Conservation (phyloP, 2,888 invertebrate genomes). For the Lottia gigantea region DNA sequence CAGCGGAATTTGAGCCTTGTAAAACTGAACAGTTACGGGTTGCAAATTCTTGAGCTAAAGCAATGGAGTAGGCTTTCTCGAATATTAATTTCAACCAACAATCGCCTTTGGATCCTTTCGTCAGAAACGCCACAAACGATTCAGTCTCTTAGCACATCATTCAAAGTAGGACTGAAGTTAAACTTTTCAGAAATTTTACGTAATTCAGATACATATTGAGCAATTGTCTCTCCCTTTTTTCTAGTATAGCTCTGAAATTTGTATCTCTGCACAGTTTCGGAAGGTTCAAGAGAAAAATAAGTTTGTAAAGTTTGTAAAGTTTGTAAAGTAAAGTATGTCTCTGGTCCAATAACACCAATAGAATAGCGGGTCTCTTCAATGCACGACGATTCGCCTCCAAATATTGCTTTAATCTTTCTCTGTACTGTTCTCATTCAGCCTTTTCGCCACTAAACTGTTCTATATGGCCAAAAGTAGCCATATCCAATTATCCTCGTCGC, state of each 20-base stretch:
- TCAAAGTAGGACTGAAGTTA: background rate
- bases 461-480: too few species aligned
- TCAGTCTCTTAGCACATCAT: background rate
- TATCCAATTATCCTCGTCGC: too few species aligned
- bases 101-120: background rate
- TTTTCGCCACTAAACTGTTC: background rate
- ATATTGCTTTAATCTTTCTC: background rate
- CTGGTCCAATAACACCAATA: too few species aligned
- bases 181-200: background rate
- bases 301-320: background rate
- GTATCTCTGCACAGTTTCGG: background rate
- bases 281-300: background rate
- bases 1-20: background rate
- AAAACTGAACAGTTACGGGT: background rate
- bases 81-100: background rate
- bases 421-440: background rate
- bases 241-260: background rate
- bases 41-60: background rate
- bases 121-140: background rate
- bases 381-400: background rate
- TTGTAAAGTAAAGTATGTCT: too few species aligned
- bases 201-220: too few species aligned
- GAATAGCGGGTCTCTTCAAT: too few species aligned
- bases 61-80: background rate
- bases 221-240: background rate